Conservation (phyloP, 2,797 vertebrate species). For the Aldrovandia affinis region DNA sequence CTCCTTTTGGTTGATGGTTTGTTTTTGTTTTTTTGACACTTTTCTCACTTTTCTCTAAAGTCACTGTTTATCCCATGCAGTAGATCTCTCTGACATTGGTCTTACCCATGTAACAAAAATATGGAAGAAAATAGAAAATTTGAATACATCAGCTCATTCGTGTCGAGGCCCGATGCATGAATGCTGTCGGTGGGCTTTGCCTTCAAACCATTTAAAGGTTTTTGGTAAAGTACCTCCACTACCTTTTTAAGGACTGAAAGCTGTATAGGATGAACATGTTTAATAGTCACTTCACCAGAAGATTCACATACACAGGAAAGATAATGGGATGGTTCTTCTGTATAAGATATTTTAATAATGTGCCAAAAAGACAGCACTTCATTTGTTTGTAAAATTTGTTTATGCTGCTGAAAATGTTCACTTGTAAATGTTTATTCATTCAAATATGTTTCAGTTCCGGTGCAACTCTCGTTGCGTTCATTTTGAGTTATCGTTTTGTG, state of each 20-base stretch:
- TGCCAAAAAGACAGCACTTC: slow-evolving; percentile 37
- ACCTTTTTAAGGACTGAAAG: background rate
- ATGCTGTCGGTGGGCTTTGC: background rate
- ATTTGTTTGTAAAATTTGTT: slow-evolving; percentile 14
- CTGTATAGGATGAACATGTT: background rate
- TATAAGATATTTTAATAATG: slow-evolving; percentile 23
- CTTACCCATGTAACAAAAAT: slow-evolving; percentile 8
- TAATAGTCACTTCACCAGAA: background rate
- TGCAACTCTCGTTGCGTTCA: background rate
- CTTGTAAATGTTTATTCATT: slow-evolving; percentile 23
- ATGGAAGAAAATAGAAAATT: background rate
- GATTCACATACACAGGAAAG: background rate
- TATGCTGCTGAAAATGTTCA: slow-evolving; percentile 34
- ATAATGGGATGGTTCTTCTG: slow-evolving; percentile 7
- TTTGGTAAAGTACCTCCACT: background rate
- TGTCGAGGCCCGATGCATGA: slow-evolving; percentile 10
- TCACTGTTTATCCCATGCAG: slow-evolving; percentile 9
- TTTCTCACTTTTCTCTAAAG: slow-evolving; percentile 25
- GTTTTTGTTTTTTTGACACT: background rate
- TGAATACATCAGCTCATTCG: background rate
- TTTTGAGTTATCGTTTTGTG: background rate
- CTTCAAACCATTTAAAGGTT: too few relatives aligned
- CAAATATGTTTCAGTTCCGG: background rate
- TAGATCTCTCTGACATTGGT: background rate
- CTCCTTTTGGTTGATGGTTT: slow-evolving; percentile 8